These are phyloP conservation scores for Therioaphis trifolii DNA, from an alignment of 2,888 invertebrate genomes.

Conservation along the genomic window DNA sequence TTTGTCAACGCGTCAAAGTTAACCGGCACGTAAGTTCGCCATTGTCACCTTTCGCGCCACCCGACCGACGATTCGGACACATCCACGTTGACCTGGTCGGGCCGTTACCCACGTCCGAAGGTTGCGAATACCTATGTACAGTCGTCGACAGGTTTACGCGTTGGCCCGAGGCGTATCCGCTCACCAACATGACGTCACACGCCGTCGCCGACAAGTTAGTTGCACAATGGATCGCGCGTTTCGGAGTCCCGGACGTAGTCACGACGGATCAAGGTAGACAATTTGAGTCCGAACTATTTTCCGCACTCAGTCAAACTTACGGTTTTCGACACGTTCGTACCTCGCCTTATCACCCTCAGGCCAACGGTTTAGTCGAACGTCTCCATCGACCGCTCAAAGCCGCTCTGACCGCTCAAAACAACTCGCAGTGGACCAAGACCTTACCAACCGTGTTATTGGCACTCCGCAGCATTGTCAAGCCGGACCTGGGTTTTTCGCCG, in stretches of 20 bases:
- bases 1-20: constrained; percentile 67
- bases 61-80: constrained; percentile 67
- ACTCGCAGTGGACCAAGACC: not conserved
- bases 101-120: constrained; percentile 67
- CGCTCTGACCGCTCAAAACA: constrained; percentile 12
- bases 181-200: constrained; percentile 68
- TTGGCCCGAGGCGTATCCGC: constrained; percentile 68
- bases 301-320: not conserved
- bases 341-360: constrained; percentile 59
- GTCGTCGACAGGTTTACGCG: constrained; percentile 67
- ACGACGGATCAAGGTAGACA: constrained; percentile 69
- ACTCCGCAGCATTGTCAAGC: not conserved
- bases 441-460: not conserved
- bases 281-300: constrained; percentile 68
- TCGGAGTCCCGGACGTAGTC: constrained; percentile 68
- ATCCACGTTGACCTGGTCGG: constrained; percentile 70
- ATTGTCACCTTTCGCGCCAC: constrained; percentile 42
- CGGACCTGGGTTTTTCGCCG: not conserved
- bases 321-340: constrained; percentile 11
- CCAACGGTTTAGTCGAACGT: constrained; percentile 61
- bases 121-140: constrained; percentile 67
- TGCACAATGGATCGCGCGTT: constrained; percentile 69
- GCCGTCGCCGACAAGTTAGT: constrained; percentile 65
- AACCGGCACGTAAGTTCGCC: constrained; percentile 65
- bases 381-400: constrained; percentile 57